Base-by-base conservation (phyloP, 2,113 vertebrate genomes). In the Channa argus region DNA sequence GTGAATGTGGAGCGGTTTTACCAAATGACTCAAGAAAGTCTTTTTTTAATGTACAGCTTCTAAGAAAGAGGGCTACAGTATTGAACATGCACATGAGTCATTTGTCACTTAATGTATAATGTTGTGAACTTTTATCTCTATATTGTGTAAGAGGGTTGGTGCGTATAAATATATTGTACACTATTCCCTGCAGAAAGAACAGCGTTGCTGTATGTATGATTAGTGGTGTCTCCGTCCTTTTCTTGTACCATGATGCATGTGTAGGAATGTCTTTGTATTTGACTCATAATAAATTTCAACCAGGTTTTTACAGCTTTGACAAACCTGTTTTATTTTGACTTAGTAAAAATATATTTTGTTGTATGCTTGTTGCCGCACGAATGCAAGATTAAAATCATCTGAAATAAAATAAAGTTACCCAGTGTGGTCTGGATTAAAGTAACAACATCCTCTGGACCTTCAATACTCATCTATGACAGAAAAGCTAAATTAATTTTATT, bases 261-360 rank as follows among this genome's bases (percentile, higher is more conserved):
- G 90, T 95, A 82, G 74, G 92, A 91, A 92, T 91, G 90, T 92
- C 71, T 89, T 87, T 77, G 89, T 93, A 92, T 93, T 93, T 96
- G 91, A 95, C 92, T 91, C 92, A 82, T 75, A 92, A 95, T 93
- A 94, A 92, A 95, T 94, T 95, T 95, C 85, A 94, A 92, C 94
- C 90, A 71, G 90, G 63, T 90, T 95, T 94, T 92, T 86, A 80
- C 81, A 90, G 77, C 55, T 88, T 90, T 86, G 46, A 63, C 54
- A 34, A 63, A 63, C 13, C 11, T 84, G 38, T 82, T 74, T 70
- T 64, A 14, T 14, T n/a, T 24, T 12, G 24, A 24, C 10, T 56
- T 5, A 45, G 5, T 53, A 61, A 47, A 53, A 8, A 2, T 33
- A 9, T 67, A 11, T 24, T 66, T 50, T 34, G 8, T 38, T 54